phyloP scores from a whole-genome alignment of 1,140 invertebrate species.

The Caenorhabditis elegans region WBcel235 BX284602.5:13167501-13168000 shows the following conservation, averaged over 20 bases:
- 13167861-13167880: background rate
- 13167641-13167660: constrained; percentile 20
- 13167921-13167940: constrained; percentile 29
- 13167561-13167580: background rate
- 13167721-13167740: background rate
- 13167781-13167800: background rate
- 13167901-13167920: background rate
- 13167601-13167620: constrained; percentile 23
- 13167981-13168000: background rate
- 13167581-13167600: background rate
- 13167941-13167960: constrained; percentile 18
- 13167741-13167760: constrained; percentile 26
- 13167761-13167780: background rate
- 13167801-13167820: background rate
- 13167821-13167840: background rate
- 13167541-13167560: background rate
- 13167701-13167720: constrained; percentile 2
- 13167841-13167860: background rate
- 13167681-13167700: too few species aligned
- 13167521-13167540: background rate
- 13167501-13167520: background rate
- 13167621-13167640: too few species aligned
- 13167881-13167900: background rate
- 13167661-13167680: constrained; percentile 20
- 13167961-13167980: constrained; percentile 27